A percentile compares a stretch with the other conserved stretches of the same genome.
Conservation (phyloP, 1,140 invertebrate species). For the Diorhabda elongata region DNA sequence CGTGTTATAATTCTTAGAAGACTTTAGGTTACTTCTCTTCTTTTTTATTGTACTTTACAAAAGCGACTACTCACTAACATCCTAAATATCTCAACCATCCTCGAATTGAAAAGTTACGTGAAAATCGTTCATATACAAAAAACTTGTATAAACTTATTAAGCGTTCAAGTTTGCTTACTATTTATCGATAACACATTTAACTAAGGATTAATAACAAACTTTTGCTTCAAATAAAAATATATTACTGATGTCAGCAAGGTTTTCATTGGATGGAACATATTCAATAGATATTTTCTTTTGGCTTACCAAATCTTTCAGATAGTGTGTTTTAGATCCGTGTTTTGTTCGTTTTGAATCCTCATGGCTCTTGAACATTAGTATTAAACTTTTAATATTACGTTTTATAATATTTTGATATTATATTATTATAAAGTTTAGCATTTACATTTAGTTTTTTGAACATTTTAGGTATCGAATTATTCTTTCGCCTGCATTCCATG, state of each 20-base stretch:
- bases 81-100: neutral
- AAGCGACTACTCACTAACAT: no score
- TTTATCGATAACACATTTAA: no score
- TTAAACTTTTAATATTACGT: neutral
- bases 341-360: neutral
- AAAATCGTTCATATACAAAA: neutral
- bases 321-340: neutral
- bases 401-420: neutral
- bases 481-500: constrained; percentile 9
- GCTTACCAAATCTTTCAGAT: neutral
- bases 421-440: neutral
- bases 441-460: neutral
- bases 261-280: neutral
- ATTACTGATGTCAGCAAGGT: neutral
- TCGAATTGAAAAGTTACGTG: neutral
- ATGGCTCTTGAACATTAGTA: neutral
- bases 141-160: neutral
- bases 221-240: neutral
- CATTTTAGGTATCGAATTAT: constrained; percentile 8
- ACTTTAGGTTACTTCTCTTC: no score
- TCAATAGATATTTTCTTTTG: neutral
- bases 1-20: no score
- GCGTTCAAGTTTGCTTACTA: no score
- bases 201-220: neutral
- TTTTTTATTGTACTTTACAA: no score